A percentile compares a stretch with the other conserved stretches of the same genome.
These are phyloP conservation scores for Cactoblastis cactorum DNA, from an alignment of 2,888 invertebrate genomes.

Conservation along the genomic window DNA sequence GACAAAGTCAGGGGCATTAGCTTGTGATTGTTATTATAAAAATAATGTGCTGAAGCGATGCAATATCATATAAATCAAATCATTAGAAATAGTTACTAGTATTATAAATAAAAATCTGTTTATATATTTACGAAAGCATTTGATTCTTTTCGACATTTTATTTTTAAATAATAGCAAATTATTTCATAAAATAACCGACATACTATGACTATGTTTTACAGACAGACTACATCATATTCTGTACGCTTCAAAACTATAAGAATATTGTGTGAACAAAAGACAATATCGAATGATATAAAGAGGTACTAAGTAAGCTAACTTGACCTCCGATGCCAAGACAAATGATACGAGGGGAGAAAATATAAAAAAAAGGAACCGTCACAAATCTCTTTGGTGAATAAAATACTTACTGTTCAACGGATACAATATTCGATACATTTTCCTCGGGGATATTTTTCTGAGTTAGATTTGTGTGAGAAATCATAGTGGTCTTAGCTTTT, in stretches of 20 bases:
- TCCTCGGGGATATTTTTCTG: not conserved
- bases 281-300: constrained; percentile 7
- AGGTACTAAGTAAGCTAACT: constrained; percentile 9
- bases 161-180: too few relatives aligned
- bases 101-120: too few relatives aligned
- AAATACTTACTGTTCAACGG: constrained; percentile 1
- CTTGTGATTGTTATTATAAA: too few relatives aligned
- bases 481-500: too few relatives aligned
- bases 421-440: constrained; percentile 7
- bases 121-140: too few relatives aligned
- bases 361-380: not conserved
- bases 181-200: too few relatives aligned
- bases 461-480: not conserved
- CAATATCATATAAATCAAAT: too few relatives aligned
- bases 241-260: not conserved
- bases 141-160: too few relatives aligned
- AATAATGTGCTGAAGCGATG: too few relatives aligned
- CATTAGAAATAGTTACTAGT: too few relatives aligned
- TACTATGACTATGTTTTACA: too few relatives aligned
- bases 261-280: not conserved
- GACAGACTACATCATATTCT: not conserved
- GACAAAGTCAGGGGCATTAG: too few relatives aligned
- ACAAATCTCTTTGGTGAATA: constrained; percentile 10
- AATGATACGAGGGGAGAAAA: constrained; percentile 5
- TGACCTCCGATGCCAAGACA: constrained; percentile 13